Base-by-base conservation (phyloP, 2,113 vertebrate genomes). In the Eudyptes chrysolophus region DNA sequence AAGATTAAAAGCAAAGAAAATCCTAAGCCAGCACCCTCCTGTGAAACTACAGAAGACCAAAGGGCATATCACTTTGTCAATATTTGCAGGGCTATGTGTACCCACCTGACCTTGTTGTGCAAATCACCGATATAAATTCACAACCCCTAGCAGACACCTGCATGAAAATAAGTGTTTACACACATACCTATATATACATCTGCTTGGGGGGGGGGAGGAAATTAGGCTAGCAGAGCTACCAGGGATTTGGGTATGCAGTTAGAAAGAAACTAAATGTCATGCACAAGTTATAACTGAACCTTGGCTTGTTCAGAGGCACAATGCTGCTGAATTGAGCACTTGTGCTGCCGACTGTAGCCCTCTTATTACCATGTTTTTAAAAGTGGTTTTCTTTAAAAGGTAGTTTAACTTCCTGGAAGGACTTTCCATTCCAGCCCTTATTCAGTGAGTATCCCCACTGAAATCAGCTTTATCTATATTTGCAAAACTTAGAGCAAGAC, bases 31-130 rank as follows among this genome's bases (percentile, higher is more conserved):
- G 30, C 54, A 83, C 29, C 55, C 42, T 74, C 29, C 55, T 51
- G n/a, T 77, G 68, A 94, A 70, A 58, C 55, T 68, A 51, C 48
- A 71, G 38, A 77, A 89, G 69, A 92, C 44, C 57, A 92, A 62
- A 84, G 51, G 68, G 48, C 54, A 16, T 44, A 71, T 25, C 21
- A 64, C 42, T 19, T 79, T 76, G 49, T 92, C 87, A 96, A 49
- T 96, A 96, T 92, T 93, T 94, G 21, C 89, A 95, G n/a, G 46
- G 69, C 61, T 76, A 16, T 44, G 7, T 42, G 62, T 78, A 80
- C 13, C 34, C 52, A 69, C 30, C 22, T 82, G 55, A 87, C 42
- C 91, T 92, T 60, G 18, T 60, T 72, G 48, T 91, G 65, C 24
- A 94, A 84, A 87, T 89, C 72, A 82, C 34, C 15, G 49, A 72